Conservation (phyloP, 2,888 invertebrate species). For the Myopa tessellatipennis region DNA sequence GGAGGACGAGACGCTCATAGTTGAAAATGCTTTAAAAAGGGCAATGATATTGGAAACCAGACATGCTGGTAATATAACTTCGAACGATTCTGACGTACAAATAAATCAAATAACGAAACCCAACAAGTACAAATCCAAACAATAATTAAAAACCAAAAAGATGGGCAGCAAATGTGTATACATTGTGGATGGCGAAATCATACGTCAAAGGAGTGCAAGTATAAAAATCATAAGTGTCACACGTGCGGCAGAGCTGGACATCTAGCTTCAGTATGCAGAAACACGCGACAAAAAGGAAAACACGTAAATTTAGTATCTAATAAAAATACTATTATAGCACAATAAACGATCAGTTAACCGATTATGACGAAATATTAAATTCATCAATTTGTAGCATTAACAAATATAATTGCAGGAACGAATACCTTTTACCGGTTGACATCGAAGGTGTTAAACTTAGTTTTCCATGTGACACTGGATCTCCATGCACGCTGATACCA, state of each 20-base stretch:
- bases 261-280: no score
- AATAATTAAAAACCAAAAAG: background rate
- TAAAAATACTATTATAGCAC: no score
- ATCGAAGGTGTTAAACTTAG: no score
- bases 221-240: background rate
- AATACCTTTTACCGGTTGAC: no score
- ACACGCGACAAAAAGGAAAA: no score
- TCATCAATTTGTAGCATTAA: no score
- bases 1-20: constrained; percentile 44
- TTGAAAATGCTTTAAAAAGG: constrained; percentile 13
- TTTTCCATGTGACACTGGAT: no score
- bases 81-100: background rate
- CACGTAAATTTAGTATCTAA: no score
- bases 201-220: background rate
- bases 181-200: constrained; percentile 33
- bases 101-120: background rate
- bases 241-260: background rate
- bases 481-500: no score
- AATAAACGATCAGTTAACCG: no score
- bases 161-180: background rate
- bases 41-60: constrained; percentile 15
- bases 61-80: background rate
- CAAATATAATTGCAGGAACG: no score
- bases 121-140: background rate
- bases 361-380: no score